Evolutionary conservation across 2,797 vertebrate species (phyloP), one percentile per base, ranked within the genome.

Genomic region (Octomys mimax): DNA sequence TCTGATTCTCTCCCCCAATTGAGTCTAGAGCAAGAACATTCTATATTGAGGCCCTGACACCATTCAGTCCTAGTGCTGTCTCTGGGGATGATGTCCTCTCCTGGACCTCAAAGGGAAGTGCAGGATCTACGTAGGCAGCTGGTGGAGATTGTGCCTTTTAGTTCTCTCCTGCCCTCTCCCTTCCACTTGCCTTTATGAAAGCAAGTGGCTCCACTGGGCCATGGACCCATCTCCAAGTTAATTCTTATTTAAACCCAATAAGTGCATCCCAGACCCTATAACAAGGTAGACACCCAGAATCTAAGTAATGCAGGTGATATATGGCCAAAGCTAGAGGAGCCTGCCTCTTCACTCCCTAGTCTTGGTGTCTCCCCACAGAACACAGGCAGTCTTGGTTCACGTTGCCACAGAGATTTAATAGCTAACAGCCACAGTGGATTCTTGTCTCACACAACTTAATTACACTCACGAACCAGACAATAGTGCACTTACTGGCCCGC

Each of bases 381-480:
- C 84, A 89, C 64, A 70, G 46, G 75, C 85, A 95, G 92, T 61
- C 94, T 96, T 89, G 89, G 78, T 94, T 97, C 96, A 89, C 1
- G 1, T 90, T 7, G 0, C 84, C 92, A 95, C 89, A 86, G 95
- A 96, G 95, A 97, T 97, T 97, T 97, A 97, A 97, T 85, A 92
- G 96, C 93, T 87, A 84, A 97, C 92, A 97, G 88, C 70, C 94
- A 97, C 66, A 57, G 90, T 93, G 93, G 97, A 82, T 92, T 91
- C 95, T 96, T 97, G 96, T 96, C 96, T 96, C 95, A 96, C 93
- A 95, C 96, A 97, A 96, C 94, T 97, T 95, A 98, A 98, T 98
- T 97, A 97, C 83, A 96, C 57, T 92, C 94, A 91, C 3, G 0
- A 89, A 97, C 94, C 33, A 96, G 97, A 97, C 97, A 97, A 97